phyloP scores from a whole-genome alignment of 2,888 invertebrate genomes.

The Geophilus truncorum region DNA sequence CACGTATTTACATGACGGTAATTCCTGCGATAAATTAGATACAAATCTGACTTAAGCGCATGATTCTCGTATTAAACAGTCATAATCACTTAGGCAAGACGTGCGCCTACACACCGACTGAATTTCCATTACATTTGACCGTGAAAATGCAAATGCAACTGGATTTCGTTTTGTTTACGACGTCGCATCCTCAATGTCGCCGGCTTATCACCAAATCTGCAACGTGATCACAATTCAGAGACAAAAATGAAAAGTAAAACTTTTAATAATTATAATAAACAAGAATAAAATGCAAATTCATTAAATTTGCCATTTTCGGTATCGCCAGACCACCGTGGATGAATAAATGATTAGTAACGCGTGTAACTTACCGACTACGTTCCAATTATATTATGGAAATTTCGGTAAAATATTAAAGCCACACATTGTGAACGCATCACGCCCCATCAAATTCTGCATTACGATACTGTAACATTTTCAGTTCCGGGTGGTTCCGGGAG shows the following conservation, averaged over 20 bases:
- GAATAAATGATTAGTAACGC: background rate
- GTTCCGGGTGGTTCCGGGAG: background rate
- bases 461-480: no score
- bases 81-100: background rate
- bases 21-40: background rate
- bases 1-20: background rate
- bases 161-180: background rate
- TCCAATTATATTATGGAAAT: no score
- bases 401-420: no score
- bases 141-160: background rate
- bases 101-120: background rate
- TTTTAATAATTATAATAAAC: background rate
- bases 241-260: background rate
- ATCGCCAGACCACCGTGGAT: background rate
- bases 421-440: no score
- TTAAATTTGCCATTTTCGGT: background rate
- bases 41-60: background rate
- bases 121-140: background rate
- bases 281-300: background rate
- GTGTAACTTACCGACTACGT: no score
- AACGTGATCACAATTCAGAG: background rate
- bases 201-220: background rate
- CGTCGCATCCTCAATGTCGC: background rate
- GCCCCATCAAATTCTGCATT: background rate
- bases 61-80: no score